These are phyloP conservation scores for Abscondita cerata DNA, from an alignment of 2,888 invertebrate species.

Conservation along the genomic window DNA sequence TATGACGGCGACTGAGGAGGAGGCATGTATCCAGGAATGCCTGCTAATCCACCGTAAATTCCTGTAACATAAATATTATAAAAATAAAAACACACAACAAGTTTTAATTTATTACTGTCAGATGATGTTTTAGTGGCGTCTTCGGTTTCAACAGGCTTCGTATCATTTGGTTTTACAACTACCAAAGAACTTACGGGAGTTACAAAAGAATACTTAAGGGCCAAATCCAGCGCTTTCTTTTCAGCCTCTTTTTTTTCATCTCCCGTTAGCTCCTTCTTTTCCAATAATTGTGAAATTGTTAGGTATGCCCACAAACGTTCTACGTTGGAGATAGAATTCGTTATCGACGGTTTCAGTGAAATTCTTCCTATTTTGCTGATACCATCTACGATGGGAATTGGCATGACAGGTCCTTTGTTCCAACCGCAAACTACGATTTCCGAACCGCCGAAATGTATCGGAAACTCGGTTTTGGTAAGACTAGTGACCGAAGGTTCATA, in stretches of 20 bases:
- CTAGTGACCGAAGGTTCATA: too few relatives aligned
- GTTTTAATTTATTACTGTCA: background rate
- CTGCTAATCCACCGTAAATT: too few relatives aligned
- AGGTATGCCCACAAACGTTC: slow-evolving; percentile 70
- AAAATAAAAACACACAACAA: too few relatives aligned
- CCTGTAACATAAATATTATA: too few relatives aligned
- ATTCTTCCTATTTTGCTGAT: background rate
- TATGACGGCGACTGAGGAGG: too few relatives aligned
- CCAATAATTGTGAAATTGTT: slow-evolving; percentile 65
- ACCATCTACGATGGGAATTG: background rate
- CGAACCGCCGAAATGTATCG: slow-evolving; percentile 63
- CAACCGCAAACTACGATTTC: slow-evolving; percentile 67
- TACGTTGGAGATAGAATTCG: too few relatives aligned
- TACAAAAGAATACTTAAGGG: slow-evolving; percentile 44
- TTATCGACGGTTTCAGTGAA: background rate
- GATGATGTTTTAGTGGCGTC: slow-evolving; percentile 6
- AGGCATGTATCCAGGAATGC: too few relatives aligned
- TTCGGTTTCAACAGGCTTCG: slow-evolving; percentile 13
- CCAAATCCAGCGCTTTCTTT: slow-evolving; percentile 50
- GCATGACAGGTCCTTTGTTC: slow-evolving; percentile 26
- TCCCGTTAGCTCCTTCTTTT: slow-evolving; percentile 52
- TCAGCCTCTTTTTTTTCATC: slow-evolving; percentile 37
- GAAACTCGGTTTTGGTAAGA: slow-evolving; percentile 60
- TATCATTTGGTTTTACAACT: slow-evolving; percentile 29
- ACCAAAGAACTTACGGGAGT: too few relatives aligned